phyloP scores from a whole-genome alignment of 2,113 vertebrate genomes.

The Anolis sagrei region DNA sequence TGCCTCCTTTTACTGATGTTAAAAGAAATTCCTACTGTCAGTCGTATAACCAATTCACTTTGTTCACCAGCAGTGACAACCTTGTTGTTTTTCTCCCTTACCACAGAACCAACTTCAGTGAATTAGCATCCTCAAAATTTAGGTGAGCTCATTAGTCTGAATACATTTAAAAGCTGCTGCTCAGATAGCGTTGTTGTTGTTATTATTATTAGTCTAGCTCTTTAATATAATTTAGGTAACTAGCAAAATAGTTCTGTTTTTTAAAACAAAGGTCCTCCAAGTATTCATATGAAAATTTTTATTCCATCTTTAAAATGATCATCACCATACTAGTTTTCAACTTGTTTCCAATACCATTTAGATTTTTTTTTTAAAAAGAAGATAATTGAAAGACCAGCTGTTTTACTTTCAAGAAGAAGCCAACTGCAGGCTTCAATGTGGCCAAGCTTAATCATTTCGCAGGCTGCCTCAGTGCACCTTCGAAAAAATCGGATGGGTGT shows the following conservation, averaged over 20 bases:
- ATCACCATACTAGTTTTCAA: not conserved
- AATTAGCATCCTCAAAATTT: conserved; percentile 90
- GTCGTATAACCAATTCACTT: conserved; percentile 97
- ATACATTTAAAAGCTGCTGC: conserved; percentile 92
- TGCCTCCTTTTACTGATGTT: conserved; percentile 93
- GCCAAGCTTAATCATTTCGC: not conserved
- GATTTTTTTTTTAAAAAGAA: conserved; percentile 49
- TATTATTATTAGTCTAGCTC: conserved; percentile 48
- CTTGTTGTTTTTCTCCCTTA: conserved; percentile 81
- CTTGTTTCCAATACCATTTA: not conserved
- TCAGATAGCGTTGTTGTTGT: conserved; percentile 38
- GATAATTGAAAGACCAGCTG: conserved; percentile 2
- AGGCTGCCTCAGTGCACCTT: not conserved
- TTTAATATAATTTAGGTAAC: conserved; percentile 74
- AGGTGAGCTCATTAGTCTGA: conserved; percentile 95
- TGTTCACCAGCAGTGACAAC: conserved; percentile 95
- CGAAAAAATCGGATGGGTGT: not conserved
- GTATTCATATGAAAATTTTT: conserved; percentile 58
- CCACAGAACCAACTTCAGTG: conserved; percentile 72
- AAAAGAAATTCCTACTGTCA: conserved; percentile 99
- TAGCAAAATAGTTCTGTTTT: conserved; percentile 43
- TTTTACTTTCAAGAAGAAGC: conserved; percentile 27
- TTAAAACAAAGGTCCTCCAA: conserved; percentile 50
- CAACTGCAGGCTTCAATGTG: not conserved
- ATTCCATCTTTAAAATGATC: conserved; percentile 44